Percentiles rank a stretch among this genome's conserved stretches.
Evolutionary conservation across 2,888 invertebrate species (phyloP).

Genomic region (Drosophila demipolita): DNA sequence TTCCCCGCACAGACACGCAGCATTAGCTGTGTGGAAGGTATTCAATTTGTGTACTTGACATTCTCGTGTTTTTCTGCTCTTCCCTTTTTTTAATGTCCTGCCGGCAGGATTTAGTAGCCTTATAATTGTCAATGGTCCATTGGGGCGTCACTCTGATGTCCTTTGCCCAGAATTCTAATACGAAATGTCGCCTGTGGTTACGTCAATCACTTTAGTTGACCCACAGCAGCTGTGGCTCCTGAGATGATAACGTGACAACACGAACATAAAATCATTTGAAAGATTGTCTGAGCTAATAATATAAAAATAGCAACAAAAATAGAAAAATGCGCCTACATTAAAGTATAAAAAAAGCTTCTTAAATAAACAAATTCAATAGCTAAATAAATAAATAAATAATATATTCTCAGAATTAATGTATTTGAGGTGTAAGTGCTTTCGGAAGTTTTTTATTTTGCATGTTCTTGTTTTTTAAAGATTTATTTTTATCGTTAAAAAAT

Average conservation of each 20-base stretch:
- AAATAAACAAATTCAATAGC: not conserved
- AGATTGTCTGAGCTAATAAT: not conserved
- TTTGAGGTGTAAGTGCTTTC: not conserved
- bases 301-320: not conserved
- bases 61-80: conserved; percentile 42
- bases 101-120: conserved; percentile 69
- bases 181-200: conserved; percentile 51
- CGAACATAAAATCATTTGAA: conserved; percentile 9
- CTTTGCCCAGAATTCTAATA: conserved; percentile 14
- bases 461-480: not conserved
- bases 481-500: conserved; percentile 7
- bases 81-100: conserved; percentile 13
- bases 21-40: conserved; percentile 11
- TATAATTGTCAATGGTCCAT: conserved; percentile 79
- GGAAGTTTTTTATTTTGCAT: not conserved
- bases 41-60: conserved; percentile 49
- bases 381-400: not conserved
- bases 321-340: not conserved
- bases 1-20: not conserved
- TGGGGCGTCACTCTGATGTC: conserved; percentile 47
- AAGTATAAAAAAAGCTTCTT: not conserved
- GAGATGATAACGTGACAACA: conserved; percentile 41
- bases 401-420: not conserved
- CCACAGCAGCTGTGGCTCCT: conserved; percentile 13
- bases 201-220: conserved; percentile 62